Base-by-base conservation (phyloP, 2,113 vertebrate genomes). In the Nymphicus hollandicus region DNA sequence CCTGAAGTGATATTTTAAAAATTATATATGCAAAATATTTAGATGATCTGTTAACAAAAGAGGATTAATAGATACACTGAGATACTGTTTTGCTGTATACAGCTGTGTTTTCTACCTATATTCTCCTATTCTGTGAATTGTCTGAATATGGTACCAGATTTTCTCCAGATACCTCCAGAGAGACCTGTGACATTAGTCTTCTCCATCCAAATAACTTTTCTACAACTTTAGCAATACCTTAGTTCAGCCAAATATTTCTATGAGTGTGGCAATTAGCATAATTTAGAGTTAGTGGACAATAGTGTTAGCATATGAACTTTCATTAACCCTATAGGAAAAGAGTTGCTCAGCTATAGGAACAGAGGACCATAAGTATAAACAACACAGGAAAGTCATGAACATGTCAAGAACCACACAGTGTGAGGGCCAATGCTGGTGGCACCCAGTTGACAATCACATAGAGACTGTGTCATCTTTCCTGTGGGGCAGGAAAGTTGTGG, bases 321-420 rank as follows among this genome's bases (percentile, higher is more conserved):
- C 4, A 5, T 33, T 68, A 50, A 52, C 19, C 16, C 37, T 44
- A 13, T 11, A 49, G 33, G 15, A 52, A 70, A 73, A 74, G 17
- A 19, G 13, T 47, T 0, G 0, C 6, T 65, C 28, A 44, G 12
- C 35, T 68, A n/a, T 8, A 83, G 71, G 27, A 86, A 69, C 4
- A 50, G 47, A 74, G 28, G 24, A 44, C 11, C 4, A 6, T 29
- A 91, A 69, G 8, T 24, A 56, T 39, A 53, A 88, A 27, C 19
- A 82, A 39, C 9, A 13, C 28, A 17, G 5, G 43, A 64, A 50
- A 68, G 13, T 37, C 35, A 49, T 9, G 16, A 68, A 74, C 25
- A 13, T 76, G 39, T 23, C 1, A 1, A 61, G 65, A 82, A 35
- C 6, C 25, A 61, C 17, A 50, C n/a, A 77, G 10, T 17, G 17